Conservation (phyloP, 2,113 vertebrate genomes). For the Burhinus oedicnemus region DNA sequence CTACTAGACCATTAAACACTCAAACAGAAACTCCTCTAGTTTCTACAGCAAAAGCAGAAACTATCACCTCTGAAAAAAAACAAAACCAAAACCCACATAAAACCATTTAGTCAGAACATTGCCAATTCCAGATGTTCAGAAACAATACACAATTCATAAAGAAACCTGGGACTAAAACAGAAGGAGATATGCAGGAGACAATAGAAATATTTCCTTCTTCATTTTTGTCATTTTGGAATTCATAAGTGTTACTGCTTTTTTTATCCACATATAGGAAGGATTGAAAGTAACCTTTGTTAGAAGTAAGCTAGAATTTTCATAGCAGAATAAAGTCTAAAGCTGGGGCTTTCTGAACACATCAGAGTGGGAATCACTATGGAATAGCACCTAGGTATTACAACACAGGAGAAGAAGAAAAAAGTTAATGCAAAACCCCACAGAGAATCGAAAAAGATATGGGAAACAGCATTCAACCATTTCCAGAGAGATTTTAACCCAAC, state of each 20-base stretch:
- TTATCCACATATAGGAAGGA: background rate
- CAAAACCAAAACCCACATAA: background rate
- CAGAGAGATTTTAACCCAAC: background rate
- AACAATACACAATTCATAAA: background rate
- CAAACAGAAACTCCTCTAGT: background rate
- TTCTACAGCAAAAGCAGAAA: background rate
- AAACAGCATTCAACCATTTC: background rate
- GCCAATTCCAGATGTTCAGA: background rate
- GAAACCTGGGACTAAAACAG: background rate
- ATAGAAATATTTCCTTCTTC: background rate
- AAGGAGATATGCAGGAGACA: background rate
- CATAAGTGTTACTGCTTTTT: background rate
- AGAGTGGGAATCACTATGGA: background rate
- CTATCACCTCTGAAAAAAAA: background rate
- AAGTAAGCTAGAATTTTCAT: background rate
- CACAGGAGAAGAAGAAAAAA: background rate
- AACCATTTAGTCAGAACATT: rapidly evolving
- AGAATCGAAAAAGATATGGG: background rate
- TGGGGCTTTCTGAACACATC: background rate
- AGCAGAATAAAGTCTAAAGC: background rate
- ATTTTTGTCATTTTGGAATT: background rate
- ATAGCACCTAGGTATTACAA: background rate
- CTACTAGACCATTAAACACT: background rate
- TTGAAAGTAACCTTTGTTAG: background rate
- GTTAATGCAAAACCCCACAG: background rate